Conservation (phyloP, 2,797 vertebrate species). For the Luscinia megarhynchos region DNA sequence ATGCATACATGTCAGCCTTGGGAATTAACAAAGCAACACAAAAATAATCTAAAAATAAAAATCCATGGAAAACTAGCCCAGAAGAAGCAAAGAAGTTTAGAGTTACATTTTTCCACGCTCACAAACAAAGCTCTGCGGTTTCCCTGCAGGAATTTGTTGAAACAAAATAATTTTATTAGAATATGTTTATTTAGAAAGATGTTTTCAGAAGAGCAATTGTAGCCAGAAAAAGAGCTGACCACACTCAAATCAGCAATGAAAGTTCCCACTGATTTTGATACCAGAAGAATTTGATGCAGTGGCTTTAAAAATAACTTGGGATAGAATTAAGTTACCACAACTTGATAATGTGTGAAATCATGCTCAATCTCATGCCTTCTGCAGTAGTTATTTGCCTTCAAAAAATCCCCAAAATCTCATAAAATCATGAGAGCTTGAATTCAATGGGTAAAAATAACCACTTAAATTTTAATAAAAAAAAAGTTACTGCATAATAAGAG, state of each 20-base stretch:
- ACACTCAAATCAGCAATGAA: neutral
- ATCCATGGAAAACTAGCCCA: neutral
- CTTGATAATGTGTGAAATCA: neutral
- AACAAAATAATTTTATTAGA: neutral
- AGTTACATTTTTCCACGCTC: neutral
- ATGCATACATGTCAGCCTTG: neutral
- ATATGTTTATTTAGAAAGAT: neutral
- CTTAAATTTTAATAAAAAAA: neutral
- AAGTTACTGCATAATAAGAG: neutral
- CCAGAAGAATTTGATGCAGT: neutral
- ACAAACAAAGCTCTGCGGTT: neutral
- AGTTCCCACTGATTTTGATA: neutral
- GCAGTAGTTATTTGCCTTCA: neutral
- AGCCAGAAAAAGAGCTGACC: neutral
- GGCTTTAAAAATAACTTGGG: neutral
- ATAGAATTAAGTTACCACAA: neutral
- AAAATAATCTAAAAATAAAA: neutral
- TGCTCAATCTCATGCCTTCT: neutral
- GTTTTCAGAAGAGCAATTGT: neutral
- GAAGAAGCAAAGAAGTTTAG: neutral
- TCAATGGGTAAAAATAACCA: neutral
- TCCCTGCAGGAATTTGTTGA: neutral
- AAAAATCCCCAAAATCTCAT: too few relatives aligned
- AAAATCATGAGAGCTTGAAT: neutral
- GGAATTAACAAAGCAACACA: neutral